A percentile compares a stretch with the other conserved stretches of the same genome.
These are phyloP conservation scores for Lapara coniferarum DNA, from an alignment of 2,888 invertebrate genomes.

Conservation along the genomic window DNA sequence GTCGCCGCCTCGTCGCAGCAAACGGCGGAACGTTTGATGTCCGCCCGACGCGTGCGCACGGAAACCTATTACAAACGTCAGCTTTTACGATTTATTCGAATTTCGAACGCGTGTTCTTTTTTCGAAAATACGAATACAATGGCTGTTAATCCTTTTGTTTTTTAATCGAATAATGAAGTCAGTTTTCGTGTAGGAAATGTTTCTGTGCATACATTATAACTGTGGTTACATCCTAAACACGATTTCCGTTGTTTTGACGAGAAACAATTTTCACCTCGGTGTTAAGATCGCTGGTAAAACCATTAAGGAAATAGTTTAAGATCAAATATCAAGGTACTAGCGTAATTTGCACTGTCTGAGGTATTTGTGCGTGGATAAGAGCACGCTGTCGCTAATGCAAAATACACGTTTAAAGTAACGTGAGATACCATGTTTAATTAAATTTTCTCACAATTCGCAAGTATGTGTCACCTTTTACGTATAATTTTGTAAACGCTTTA, in stretches of 20 bases:
- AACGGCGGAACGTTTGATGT: slow-evolving; percentile 60
- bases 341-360: too few relatives aligned
- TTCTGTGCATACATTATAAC: slow-evolving; percentile 4
- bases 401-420: too few relatives aligned
- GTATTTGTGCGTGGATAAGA: too few relatives aligned
- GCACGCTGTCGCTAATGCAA: too few relatives aligned
- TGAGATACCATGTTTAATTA: too few relatives aligned
- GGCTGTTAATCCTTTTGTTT: slow-evolving; percentile 47
- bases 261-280: background rate
- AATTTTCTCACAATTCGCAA: too few relatives aligned
- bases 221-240: slow-evolving; percentile 10
- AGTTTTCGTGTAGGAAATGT: slow-evolving; percentile 20
- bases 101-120: slow-evolving; percentile 55
- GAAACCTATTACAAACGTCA: slow-evolving; percentile 54
- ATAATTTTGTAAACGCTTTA: too few relatives aligned
- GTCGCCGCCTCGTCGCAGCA: slow-evolving; percentile 53
- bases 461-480: too few relatives aligned
- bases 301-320: too few relatives aligned
- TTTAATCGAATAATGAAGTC: slow-evolving; percentile 26
- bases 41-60: slow-evolving; percentile 69
- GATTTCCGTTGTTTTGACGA: background rate
- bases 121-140: slow-evolving; percentile 58
- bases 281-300: background rate
- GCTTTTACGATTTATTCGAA: slow-evolving; percentile 55
- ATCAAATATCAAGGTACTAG: too few relatives aligned